Evolutionary conservation across 2,888 invertebrate species (phyloP), one percentile per base, ranked within the genome.

Genomic region (Thyatira batis): DNA sequence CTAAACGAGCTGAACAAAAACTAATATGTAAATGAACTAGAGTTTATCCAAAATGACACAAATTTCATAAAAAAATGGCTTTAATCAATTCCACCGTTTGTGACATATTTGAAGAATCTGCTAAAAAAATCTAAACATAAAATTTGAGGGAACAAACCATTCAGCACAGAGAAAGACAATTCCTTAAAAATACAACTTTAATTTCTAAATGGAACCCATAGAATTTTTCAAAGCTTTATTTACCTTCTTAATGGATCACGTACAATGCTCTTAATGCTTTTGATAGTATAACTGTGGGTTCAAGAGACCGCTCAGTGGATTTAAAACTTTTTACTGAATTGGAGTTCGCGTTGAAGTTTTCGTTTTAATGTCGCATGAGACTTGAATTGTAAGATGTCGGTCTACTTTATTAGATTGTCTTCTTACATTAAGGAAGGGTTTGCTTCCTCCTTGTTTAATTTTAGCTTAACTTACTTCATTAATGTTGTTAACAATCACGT

Each of bases 161-260:
- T n/a, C n/a, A n/a, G n/a, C n/a, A n/a, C n/a, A n/a, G n/a, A n/a
- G 0, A 17, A 13, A 33, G n/a, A 33, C n/a, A 33, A 33, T 13
- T 33, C 13, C 23, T 2, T 25, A 45, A 45, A 13, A 21, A 23
- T 17, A n/a, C 17, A 9, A 48, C 5, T 9, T 28, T 27, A 48
- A 48, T 20, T 48, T 27, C 20, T 20, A 27, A 48, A 48, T 27
- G 27, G 23, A 17, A 1, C 20, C 3, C 20, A 13, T 48, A 28
- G 27, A 27, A 48, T 48, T 58, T 50, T 54, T 51, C 57, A 65
- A 58, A 58, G 57, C 50, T 53, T 17, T 39, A 39, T 63, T 56
- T 58, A 58, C 65, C 50, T 49, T 54, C 54, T 63, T 78, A 78
- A 78, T 76, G 71, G 71, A 68, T 71, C 78, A 77, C 77, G 76